Base-by-base conservation (phyloP, 2,888 invertebrate genomes). In the Diarsia brunnea region DNA sequence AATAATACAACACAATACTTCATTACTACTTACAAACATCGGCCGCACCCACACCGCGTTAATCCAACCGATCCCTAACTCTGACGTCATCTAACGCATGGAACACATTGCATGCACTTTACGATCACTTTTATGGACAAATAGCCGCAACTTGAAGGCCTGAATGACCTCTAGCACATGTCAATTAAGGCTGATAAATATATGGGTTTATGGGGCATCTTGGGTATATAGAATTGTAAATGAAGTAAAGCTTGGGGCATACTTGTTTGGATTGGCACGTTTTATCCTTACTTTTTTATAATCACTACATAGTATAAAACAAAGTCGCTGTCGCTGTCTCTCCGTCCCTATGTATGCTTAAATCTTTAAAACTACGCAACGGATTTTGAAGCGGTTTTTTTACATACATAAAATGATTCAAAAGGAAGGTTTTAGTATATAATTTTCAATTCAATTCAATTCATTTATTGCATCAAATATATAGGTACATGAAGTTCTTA, bases 141-240 rank as follows among this genome's bases (percentile, higher is more conserved):
- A 82, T 73, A 72, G 58, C 55, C 70, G 64, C 43, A 53, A 78
- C 61, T 82, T 55, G 85, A 78, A 78, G 82, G 73, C 82, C n/a
- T 27, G 51, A 14, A 38, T 64, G 63, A 63, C 87, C 72, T 74
- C 47, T 60, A 63, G 31, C 63, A 51, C 65, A 55, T 68, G 86
- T 69, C 86, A 85, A 85, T 85, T 85, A 87, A 61, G 65, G 45
- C 70, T 82, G 73, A 83, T 85, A 85, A 75, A 82, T 87, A 85
- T 79, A 69, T 82, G 19, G 70, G 73, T 83, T 85, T 79, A 69
- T 87, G 65, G 70, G 79, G 63, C 77, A 82, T 85, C 77, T 77
- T 76, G 77, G 58, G 66, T 49, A 49, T 31, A 76, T 82, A 73
- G 72, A 73, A 73, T 73, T 82, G 78, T 69, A 64, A 85, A 82